Conservation (phyloP, 2,113 vertebrate genomes). For the Haplotaxodon microlepis region DNA sequence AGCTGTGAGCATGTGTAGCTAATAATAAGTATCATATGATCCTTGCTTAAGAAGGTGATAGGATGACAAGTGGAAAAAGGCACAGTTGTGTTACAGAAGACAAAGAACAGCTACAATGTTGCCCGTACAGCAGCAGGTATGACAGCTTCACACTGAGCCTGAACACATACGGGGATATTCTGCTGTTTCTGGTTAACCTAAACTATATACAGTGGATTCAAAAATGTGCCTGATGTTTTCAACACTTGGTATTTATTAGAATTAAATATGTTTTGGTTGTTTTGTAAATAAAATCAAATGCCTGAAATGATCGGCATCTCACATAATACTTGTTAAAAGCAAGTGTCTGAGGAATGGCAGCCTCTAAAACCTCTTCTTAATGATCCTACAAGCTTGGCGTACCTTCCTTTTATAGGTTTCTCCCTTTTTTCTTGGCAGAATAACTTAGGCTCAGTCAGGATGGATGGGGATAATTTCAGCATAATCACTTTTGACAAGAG, state of each 20-base stretch:
- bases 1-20: not conserved
- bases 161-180: not conserved
- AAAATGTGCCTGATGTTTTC: not conserved
- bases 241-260: not conserved
- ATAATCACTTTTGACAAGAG: not conserved
- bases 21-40: not conserved
- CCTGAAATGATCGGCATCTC: not conserved
- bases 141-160: not conserved
- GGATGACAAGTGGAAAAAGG: not conserved
- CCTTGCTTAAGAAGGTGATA: not conserved
- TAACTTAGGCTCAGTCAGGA: not conserved
- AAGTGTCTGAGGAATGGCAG: rapidly evolving
- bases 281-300: not conserved
- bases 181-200: not conserved
- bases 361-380: not conserved
- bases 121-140: not conserved
- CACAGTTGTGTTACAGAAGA: not conserved
- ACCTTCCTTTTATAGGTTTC: not conserved
- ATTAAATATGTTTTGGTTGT: not conserved
- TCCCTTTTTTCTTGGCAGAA: not conserved
- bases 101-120: not conserved
- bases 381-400: rapidly evolving
- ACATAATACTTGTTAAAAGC: not conserved
- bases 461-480: not conserved
- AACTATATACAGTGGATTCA: not conserved